A percentile compares a stretch with the other conserved stretches of the same genome.
Conservation (phyloP, 2,113 vertebrate genomes). For the Platysteira castanea region DNA sequence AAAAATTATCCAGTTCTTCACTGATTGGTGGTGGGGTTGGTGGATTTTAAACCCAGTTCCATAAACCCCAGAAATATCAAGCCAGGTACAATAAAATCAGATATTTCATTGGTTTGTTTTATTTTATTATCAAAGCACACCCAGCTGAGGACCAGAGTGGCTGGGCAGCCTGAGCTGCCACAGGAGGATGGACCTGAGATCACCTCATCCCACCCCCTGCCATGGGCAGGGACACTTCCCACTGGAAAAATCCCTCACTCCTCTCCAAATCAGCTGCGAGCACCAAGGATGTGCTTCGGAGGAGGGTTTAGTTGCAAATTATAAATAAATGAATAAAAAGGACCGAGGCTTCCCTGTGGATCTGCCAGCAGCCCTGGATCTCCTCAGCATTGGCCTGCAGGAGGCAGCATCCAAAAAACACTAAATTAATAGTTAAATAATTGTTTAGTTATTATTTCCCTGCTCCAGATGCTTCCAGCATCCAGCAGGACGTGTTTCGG, state of each 20-base stretch:
- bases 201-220: neutral
- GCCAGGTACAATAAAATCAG: neutral
- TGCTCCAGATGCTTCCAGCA: too few relatives aligned
- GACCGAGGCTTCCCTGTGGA: neutral
- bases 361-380: neutral
- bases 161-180: neutral
- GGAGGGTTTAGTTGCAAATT: neutral
- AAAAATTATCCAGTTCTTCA: neutral
- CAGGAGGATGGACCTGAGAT: too few relatives aligned
- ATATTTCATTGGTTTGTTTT: neutral
- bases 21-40: too few relatives aligned
- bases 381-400: neutral
- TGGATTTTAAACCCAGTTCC: neutral
- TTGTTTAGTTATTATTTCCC: too few relatives aligned
- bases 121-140: neutral
- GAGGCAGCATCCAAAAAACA: neutral
- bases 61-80: neutral
- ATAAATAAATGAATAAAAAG: neutral
- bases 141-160: neutral
- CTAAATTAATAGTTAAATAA: neutral
- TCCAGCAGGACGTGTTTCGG: too few relatives aligned
- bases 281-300: neutral
- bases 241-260: neutral
- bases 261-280: neutral
- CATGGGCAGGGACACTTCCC: neutral